Percentiles rank a stretch among this genome's conserved stretches.
These are phyloP conservation scores for Glossophaga mutica DNA, from an alignment of 2,797 vertebrate genomes.

Conservation along the genomic window DNA sequence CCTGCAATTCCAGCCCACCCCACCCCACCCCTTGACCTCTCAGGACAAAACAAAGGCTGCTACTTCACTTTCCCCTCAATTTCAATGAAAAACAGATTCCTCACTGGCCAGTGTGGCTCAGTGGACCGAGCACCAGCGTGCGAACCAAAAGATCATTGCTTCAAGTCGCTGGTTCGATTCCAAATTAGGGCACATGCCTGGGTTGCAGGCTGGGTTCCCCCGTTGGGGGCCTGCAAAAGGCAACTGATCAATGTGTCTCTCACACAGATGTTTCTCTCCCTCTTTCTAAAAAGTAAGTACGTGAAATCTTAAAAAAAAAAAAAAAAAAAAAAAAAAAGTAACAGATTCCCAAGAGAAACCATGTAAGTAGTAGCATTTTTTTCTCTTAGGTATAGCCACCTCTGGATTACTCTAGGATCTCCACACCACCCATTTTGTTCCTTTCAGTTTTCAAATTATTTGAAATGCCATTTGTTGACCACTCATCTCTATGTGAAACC, in stretches of 20 bases:
- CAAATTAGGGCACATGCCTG: no score
- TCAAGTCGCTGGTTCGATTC: no score
- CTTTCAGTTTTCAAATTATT: background rate
- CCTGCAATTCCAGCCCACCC: background rate
- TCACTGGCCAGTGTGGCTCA: no score
- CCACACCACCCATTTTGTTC: background rate
- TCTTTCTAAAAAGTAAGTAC: no score
- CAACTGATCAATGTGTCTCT: no score
- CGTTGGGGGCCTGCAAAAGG: no score
- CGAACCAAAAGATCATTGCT: no score
- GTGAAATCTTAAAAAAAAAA: background rate
- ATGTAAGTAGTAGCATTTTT: background rate
- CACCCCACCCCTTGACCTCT: background rate
- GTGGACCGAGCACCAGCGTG: no score
- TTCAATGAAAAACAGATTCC: conserved; percentile 17
- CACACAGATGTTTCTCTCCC: no score
- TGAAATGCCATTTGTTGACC: background rate
- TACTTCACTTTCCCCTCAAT: background rate
- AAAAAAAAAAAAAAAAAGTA: background rate
- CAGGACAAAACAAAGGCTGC: background rate
- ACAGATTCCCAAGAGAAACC: conserved; percentile 19
- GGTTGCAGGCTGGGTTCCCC: no score
- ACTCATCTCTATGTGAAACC: background rate
- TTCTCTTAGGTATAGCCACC: background rate
- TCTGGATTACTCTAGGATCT: background rate